Evolutionary conservation across 2,113 vertebrate species (phyloP).

Genomic region (Ceuthmochares aereus): DNA sequence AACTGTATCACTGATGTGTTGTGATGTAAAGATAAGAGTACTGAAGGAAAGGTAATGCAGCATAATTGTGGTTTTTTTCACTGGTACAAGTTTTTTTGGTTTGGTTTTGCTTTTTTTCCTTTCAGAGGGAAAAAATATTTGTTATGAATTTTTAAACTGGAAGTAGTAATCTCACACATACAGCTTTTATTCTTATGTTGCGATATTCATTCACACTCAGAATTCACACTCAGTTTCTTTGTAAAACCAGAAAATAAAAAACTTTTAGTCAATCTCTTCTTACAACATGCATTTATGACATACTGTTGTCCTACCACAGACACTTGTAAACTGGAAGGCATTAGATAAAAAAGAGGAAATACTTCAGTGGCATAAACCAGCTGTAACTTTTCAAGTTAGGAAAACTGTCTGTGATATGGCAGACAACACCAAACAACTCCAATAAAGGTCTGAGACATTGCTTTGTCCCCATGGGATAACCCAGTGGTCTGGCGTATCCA

Average conservation of each 20-base stretch:
- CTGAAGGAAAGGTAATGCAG: not conserved
- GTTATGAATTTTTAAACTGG: not conserved
- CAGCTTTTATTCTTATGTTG: not conserved
- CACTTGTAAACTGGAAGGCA: not conserved
- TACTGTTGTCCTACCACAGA: not conserved
- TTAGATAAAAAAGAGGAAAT: not conserved
- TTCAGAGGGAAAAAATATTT: not conserved
- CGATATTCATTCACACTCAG: not conserved
- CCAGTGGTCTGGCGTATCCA: not conserved
- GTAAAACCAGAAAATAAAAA: not conserved
- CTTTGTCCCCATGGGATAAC: not conserved
- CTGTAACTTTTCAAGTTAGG: not conserved
- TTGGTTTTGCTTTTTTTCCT: not conserved
- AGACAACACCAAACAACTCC: not conserved
- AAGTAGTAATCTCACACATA: not conserved
- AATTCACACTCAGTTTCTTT: not conserved
- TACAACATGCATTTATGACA: not conserved
- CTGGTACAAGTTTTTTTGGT: not conserved
- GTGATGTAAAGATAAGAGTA: not conserved
- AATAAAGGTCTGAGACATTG: not conserved
- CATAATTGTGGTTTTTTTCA: not conserved
- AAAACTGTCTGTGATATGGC: not conserved
- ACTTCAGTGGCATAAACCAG: not conserved
- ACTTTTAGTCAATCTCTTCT: not conserved
- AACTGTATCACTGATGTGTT: not conserved